Percentiles rank a stretch among this genome's conserved stretches.
Conservation (phyloP, 2,888 invertebrate species). For the Autographa gamma region DNA sequence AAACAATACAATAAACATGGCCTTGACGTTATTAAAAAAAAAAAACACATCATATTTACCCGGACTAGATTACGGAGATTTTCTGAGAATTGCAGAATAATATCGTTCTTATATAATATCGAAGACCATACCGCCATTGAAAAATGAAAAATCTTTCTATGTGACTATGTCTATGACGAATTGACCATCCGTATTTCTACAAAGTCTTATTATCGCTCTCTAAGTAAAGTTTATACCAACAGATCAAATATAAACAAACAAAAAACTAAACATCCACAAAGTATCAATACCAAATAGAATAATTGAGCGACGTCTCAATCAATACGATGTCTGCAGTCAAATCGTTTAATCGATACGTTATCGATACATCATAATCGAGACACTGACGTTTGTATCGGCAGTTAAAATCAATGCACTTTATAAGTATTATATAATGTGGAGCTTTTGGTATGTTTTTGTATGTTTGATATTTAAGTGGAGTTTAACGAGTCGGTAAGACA, state of each 20-base stretch:
- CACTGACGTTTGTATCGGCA: not conserved
- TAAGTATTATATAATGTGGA: not conserved
- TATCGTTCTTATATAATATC: too few species aligned
- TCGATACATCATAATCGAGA: slow-evolving; percentile 1
- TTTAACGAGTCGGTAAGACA: too few species aligned
- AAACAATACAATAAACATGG: not conserved
- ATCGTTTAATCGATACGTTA: not conserved
- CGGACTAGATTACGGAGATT: not conserved
- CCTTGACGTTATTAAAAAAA: not conserved
- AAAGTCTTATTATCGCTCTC: not conserved
- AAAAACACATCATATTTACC: not conserved
- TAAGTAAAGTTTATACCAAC: not conserved
- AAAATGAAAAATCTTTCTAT: too few species aligned
- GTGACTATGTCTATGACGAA: too few species aligned
- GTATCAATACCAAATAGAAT: not conserved
- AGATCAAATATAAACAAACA: not conserved
- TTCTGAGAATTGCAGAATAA: not conserved
- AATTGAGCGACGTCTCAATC: slow-evolving; percentile 14
- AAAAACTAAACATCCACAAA: not conserved
- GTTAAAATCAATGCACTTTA: not conserved
- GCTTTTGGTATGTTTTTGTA: too few species aligned
- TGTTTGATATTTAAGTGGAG: too few species aligned
- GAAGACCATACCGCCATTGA: too few species aligned
- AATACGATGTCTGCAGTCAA: slow-evolving; percentile 6
- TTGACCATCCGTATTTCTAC: too few species aligned